A percentile compares a stretch with the other conserved stretches of the same genome.
phyloP scores from a whole-genome alignment of 2,113 vertebrate genomes.

The Phaethon lepturus region DNA sequence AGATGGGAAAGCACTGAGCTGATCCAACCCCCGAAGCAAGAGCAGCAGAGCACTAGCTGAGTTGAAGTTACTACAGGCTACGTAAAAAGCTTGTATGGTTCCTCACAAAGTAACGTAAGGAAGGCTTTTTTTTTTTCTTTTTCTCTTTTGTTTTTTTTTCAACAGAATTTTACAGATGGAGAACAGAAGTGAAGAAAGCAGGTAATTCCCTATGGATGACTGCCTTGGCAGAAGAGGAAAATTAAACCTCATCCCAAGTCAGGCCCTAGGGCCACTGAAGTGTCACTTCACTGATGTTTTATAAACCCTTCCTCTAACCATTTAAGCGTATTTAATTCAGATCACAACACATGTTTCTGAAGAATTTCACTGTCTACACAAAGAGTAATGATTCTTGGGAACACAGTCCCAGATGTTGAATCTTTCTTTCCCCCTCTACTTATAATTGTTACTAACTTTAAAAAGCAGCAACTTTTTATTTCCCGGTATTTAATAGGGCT shows the following conservation, averaged over 20 bases:
- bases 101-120: background rate
- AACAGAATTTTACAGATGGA: background rate
- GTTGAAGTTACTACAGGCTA: background rate
- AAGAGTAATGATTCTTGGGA: background rate
- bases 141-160: background rate
- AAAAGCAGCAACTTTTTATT: background rate
- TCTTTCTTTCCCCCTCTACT: background rate
- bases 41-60: background rate
- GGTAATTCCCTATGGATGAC: background rate
- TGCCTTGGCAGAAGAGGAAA: background rate
- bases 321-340: background rate
- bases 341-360: background rate
- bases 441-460: background rate
- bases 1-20: background rate
- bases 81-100: background rate
- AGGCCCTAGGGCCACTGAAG: background rate
- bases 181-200: background rate
- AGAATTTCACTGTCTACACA: background rate
- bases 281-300: background rate
- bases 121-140: background rate
- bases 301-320: background rate
- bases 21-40: background rate
- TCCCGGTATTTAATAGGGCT: background rate
- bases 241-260: background rate
- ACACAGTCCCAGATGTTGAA: background rate